phyloP scores from a whole-genome alignment of 2,888 invertebrate genomes.

The Monochamus alternatus region DNA sequence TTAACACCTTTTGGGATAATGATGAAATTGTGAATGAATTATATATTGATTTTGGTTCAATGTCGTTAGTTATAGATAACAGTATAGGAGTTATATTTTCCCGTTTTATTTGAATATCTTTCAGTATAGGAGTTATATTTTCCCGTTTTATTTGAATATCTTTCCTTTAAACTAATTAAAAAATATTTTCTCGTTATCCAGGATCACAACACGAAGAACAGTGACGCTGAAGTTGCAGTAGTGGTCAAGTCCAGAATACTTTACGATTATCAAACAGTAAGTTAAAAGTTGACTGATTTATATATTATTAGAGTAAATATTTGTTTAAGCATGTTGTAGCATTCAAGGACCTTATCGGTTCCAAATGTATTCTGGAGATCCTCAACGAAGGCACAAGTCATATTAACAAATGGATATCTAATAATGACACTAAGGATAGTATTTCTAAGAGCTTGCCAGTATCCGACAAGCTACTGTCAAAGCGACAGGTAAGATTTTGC shows the following conservation, averaged over 20 bases:
- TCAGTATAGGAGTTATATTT: too few relatives aligned
- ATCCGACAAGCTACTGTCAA: slow-evolving; percentile 67
- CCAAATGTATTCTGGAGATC: slow-evolving; percentile 70
- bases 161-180: too few relatives aligned
- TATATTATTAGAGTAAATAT: slow-evolving; percentile 30
- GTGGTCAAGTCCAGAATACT: slow-evolving; percentile 57
- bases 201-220: slow-evolving; percentile 52
- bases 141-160: too few relatives aligned
- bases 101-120: too few relatives aligned
- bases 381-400: slow-evolving; percentile 60
- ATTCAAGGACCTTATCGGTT: slow-evolving; percentile 68
- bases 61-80: too few relatives aligned
- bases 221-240: slow-evolving; percentile 36
- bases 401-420: slow-evolving; percentile 53
- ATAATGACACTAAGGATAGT: slow-evolving; percentile 49
- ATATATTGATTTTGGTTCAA: too few relatives aligned
- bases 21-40: too few relatives aligned
- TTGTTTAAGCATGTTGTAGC: slow-evolving; percentile 69
- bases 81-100: too few relatives aligned
- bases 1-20: too few relatives aligned
- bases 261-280: slow-evolving; percentile 66
- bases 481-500: slow-evolving; percentile 67
- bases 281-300: slow-evolving; percentile 38
- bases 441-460: slow-evolving; percentile 62
- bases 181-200: slow-evolving; percentile 39